phyloP scores from a whole-genome alignment of 2,113 vertebrate species.

The Calidris pugnax region DNA sequence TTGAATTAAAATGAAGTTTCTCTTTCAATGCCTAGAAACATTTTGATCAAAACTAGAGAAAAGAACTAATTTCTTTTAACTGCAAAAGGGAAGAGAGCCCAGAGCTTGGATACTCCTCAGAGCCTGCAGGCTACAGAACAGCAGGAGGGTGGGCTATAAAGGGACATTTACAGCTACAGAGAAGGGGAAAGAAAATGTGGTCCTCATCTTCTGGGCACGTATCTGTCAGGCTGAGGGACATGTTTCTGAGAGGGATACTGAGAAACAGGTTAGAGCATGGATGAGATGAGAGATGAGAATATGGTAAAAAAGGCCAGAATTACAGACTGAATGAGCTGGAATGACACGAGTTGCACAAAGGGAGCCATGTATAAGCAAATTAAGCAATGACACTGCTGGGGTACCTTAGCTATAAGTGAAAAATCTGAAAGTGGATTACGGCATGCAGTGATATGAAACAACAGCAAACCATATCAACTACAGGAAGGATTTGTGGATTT shows the following conservation, averaged over 20 bases:
- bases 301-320: neutral
- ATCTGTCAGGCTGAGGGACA: neutral
- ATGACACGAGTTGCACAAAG: neutral
- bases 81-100: neutral
- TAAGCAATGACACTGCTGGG: neutral
- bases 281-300: neutral
- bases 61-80: neutral
- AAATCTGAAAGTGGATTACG: neutral
- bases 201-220: neutral
- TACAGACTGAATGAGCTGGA: neutral
- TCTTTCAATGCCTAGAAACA: neutral
- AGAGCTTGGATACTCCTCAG: neutral
- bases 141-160: neutral
- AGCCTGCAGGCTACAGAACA: neutral
- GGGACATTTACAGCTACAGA: neutral
- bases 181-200: neutral
- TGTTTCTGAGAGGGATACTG: neutral
- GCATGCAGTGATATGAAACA: neutral
- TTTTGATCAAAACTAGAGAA: neutral
- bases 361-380: neutral
- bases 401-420: neutral
- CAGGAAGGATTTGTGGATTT: neutral
- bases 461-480: neutral
- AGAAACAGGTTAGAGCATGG: neutral
- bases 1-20: neutral